phyloP scores from a whole-genome alignment of 2,113 vertebrate species.

The Nanorana parkeri region DNA sequence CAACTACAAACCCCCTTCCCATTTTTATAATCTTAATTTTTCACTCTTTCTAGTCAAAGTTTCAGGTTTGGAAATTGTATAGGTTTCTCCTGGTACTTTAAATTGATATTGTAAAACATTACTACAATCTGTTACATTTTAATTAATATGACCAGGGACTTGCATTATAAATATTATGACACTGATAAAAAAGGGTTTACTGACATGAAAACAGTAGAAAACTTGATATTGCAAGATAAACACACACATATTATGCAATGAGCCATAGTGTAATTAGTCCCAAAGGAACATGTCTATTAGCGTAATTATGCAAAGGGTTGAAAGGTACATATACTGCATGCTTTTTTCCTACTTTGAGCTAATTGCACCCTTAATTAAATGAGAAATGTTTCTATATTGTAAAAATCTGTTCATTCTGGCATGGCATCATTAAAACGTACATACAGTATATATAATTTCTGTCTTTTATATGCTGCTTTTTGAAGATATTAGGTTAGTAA shows the following conservation, averaged over 20 bases:
- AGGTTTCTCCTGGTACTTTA: too few species aligned
- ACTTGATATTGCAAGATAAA: background rate
- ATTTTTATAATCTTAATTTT: too few species aligned
- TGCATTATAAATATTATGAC: constrained; percentile 6
- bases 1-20: too few species aligned
- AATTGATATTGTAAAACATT: too few species aligned
- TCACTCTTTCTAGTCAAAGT: too few species aligned
- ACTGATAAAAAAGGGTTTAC: background rate
- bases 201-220: background rate
- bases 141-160: background rate
- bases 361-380: constrained; percentile 7
- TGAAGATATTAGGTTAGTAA: too few species aligned
- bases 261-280: constrained; percentile 13
- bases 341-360: background rate
- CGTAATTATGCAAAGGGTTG: constrained; percentile 31
- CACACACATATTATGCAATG: background rate
- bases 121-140: background rate
- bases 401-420: too few species aligned
- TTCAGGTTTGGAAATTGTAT: too few species aligned
- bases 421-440: too few species aligned
- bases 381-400: background rate
- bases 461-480: too few species aligned
- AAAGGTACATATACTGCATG: constrained; percentile 7
- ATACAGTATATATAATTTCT: too few species aligned
- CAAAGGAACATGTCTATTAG: constrained; percentile 29